phyloP scores from a whole-genome alignment of 2,888 invertebrate genomes.

The Nemapogon koenigi region DNA sequence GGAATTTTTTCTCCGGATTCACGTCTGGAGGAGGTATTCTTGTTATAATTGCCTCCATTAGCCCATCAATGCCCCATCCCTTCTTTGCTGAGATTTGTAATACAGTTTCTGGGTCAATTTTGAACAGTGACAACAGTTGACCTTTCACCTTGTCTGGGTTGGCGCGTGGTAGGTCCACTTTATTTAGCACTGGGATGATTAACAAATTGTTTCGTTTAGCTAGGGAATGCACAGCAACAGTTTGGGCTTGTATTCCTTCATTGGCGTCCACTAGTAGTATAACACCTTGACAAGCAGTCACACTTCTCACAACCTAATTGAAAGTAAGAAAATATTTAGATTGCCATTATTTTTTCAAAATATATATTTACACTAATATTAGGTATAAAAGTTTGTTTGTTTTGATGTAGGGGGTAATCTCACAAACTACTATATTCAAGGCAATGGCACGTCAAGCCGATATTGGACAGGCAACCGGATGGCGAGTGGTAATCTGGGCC shows the following conservation, averaged over 20 bases:
- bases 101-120: constrained; percentile 74
- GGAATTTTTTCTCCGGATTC: constrained; percentile 66
- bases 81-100: constrained; percentile 91
- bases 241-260: constrained; percentile 96
- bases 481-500: too few species aligned
- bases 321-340: background rate
- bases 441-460: too few species aligned
- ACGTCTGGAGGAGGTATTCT: constrained; percentile 78
- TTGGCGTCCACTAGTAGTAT: constrained; percentile 95
- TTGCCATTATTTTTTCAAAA: too few species aligned
- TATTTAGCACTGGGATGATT: constrained; percentile 94
- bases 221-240: constrained; percentile 94
- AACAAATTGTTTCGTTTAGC: constrained; percentile 82
- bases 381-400: too few species aligned
- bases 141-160: constrained; percentile 81
- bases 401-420: too few species aligned
- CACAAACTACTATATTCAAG: too few species aligned
- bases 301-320: constrained; percentile 77
- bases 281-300: constrained; percentile 94
- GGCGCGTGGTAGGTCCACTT: constrained; percentile 93
- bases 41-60: constrained; percentile 80
- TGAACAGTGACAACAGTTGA: constrained; percentile 84
- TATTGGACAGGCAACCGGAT: too few species aligned
- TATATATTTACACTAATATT: too few species aligned
- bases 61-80: constrained; percentile 81